Percentiles rank a stretch among this genome's conserved stretches.
Evolutionary conservation across 1,140 invertebrate species (phyloP).

Genomic region (Drosophila oshimai): DNA sequence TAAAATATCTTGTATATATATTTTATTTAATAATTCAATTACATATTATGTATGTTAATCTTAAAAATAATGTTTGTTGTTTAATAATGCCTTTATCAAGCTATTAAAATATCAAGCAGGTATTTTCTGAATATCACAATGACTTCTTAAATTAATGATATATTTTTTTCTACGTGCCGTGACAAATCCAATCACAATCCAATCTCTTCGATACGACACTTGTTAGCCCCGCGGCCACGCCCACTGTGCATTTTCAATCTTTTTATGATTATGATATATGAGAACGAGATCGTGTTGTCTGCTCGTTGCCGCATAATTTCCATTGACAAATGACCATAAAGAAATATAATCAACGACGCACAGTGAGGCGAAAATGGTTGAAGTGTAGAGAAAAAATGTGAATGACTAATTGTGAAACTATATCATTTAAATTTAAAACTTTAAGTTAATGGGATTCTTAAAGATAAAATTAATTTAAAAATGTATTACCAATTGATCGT

Average conservation of each 20-base stretch:
- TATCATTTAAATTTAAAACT: background rate
- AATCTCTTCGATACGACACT: slow-evolving; percentile 9
- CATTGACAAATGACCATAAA: slow-evolving; percentile 63
- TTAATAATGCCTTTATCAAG: too few relatives aligned
- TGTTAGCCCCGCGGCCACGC: slow-evolving; percentile 14
- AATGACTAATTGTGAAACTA: too few relatives aligned
- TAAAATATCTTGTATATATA: too few relatives aligned
- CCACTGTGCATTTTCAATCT: slow-evolving; percentile 24
- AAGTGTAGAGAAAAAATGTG: background rate
- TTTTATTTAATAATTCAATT: too few relatives aligned
- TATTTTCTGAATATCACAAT: too few relatives aligned
- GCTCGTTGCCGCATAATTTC: slow-evolving; percentile 55
- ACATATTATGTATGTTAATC: too few relatives aligned
- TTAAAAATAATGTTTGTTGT: too few relatives aligned
- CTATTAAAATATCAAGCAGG: too few relatives aligned
- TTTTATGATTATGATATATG: slow-evolving; percentile 45
- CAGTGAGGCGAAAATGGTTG: background rate
- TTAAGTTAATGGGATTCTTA: too few relatives aligned
- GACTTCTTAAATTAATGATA: too few relatives aligned
- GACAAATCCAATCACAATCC: slow-evolving; percentile 17
- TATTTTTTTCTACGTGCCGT: slow-evolving; percentile 1
- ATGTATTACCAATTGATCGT: too few relatives aligned
- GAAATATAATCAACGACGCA: slow-evolving; percentile 25
- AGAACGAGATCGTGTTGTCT: slow-evolving; percentile 37
- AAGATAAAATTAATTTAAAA: too few relatives aligned